These are phyloP conservation scores for Acanthosepion lycidas DNA, from an alignment of 2,888 invertebrate species.

Conservation along the genomic window DNA sequence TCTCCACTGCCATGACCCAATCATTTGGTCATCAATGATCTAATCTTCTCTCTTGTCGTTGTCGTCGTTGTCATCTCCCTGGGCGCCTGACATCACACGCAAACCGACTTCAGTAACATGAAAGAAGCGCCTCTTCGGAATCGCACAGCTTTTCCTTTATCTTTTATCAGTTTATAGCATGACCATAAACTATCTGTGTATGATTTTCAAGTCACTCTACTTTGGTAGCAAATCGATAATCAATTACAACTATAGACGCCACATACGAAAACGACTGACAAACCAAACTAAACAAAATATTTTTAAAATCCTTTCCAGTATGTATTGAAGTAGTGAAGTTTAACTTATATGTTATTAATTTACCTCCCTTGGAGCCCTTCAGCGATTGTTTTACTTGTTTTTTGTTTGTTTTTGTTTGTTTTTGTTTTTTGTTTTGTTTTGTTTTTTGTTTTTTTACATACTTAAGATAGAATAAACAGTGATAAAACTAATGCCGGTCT, in stretches of 20 bases:
- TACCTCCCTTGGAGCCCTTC: no score
- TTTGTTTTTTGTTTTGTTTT: no score
- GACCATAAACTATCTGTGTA: background rate
- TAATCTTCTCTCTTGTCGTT: background rate
- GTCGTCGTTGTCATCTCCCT: background rate
- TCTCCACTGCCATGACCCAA: background rate
- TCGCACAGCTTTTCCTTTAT: background rate
- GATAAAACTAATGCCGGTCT: no score
- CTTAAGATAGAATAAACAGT: no score
- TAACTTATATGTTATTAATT: no score
- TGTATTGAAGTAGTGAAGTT: no score
- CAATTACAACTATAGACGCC: background rate
- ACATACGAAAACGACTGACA: background rate
- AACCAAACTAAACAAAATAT: background rate
- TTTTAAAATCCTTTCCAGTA: no score
- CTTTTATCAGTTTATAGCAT: background rate
- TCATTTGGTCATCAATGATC: background rate
- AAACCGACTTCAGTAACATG: background rate
- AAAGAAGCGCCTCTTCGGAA: background rate
- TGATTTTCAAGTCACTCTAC: background rate
- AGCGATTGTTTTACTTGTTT: no score
- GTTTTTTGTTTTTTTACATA: no score
- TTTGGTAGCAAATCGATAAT: background rate
- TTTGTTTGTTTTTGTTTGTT: no score
- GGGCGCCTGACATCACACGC: background rate